Percentiles rank a stretch among this genome's conserved stretches.
Evolutionary conservation across 2,113 vertebrate genomes (phyloP).

Genomic region (Nyctibius bracteatus): DNA sequence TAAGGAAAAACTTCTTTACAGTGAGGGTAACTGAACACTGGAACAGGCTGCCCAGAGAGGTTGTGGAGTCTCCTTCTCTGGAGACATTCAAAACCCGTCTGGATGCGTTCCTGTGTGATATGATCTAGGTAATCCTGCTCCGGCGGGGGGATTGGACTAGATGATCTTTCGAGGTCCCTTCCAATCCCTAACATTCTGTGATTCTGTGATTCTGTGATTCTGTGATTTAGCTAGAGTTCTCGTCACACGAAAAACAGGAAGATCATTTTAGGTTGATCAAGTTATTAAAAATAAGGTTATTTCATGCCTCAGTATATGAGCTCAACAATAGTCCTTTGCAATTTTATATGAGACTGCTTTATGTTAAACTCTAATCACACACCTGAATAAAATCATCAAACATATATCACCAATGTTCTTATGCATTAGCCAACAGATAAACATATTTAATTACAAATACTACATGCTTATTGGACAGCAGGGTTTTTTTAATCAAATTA

Average conservation of each 20-base stretch:
- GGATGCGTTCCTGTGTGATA: too few relatives aligned
- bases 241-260: neutral
- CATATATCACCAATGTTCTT: neutral
- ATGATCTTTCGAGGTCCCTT: too few relatives aligned
- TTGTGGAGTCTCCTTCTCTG: too few relatives aligned
- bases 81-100: too few relatives aligned
- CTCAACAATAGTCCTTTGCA: neutral
- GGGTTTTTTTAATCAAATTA: neutral
- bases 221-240: neutral
- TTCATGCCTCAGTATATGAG: neutral
- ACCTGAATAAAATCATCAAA: neutral
- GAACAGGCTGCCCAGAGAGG: too few relatives aligned
- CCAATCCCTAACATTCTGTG: too few relatives aligned
- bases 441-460: conserved; percentile 26
- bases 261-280: neutral
- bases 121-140: too few relatives aligned
- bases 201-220: too few relatives aligned
- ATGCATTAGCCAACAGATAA: neutral
- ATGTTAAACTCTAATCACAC: neutral
- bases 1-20: too few relatives aligned
- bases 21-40: too few relatives aligned
- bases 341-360: neutral
- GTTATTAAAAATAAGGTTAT: conserved; percentile 19
- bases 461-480: neutral
- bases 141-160: too few relatives aligned